Evolutionary conservation across 2,113 vertebrate genomes (phyloP).

Genomic region (Embiotoca jacksoni): DNA sequence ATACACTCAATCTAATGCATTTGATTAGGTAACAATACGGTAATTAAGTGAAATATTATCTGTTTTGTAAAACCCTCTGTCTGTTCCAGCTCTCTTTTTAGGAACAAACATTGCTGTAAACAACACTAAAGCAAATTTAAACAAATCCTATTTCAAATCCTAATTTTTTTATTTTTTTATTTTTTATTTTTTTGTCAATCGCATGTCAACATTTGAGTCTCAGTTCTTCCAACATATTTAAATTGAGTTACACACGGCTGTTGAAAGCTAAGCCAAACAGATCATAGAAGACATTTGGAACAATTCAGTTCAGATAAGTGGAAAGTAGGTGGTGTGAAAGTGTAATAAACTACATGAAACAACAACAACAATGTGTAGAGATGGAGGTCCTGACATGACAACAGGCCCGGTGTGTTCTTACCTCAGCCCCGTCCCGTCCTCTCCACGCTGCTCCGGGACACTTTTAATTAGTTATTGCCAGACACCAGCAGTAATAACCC

Average conservation of each 20-base stretch:
- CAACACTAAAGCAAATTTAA: no score
- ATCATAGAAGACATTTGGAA: no score
- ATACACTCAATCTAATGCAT: background rate
- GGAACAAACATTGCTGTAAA: no score
- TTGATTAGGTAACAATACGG: background rate
- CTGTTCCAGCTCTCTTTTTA: background rate
- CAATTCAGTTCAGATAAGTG: no score
- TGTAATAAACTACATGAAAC: background rate
- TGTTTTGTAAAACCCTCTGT: no score
- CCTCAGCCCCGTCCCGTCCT: slow-evolving; percentile 44
- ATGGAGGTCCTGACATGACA: slow-evolving; percentile 23
- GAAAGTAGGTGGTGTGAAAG: no score
- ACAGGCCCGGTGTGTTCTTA: slow-evolving; percentile 33
- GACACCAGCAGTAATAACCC: background rate
- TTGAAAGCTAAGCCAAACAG: no score
- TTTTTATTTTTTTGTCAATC: background rate
- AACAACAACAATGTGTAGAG: background rate
- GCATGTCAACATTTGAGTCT: slow-evolving; percentile 22
- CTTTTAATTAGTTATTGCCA: background rate
- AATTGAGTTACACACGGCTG: no score
- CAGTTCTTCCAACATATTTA: background rate
- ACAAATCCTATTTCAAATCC: no score
- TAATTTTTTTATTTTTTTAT: no score
- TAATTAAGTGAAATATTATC: background rate
- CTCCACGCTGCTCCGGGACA: slow-evolving; percentile 25